Evolutionary conservation across 64 coral and sea anemone genomes (phyloP), one percentile per base, ranked within the genome.

Genomic region (Montipora cactus): DNA sequence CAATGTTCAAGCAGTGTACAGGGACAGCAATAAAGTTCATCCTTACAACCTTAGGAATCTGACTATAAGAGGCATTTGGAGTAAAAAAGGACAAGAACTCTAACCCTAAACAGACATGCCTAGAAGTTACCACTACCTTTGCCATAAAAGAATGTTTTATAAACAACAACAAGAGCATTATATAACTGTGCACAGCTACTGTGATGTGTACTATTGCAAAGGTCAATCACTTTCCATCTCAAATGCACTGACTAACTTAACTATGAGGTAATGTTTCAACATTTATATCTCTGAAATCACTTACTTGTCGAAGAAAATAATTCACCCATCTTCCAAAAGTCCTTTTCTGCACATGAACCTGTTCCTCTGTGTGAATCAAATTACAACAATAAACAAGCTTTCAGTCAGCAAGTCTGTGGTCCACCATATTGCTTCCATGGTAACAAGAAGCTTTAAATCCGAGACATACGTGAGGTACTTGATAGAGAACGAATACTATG

Each of bases 321-420:
- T 98, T 98, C 1, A 98, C 57, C 96, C 96, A 98, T 95, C 93
- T 87, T 84, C 83, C 91, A 91, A 98, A 98, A 13, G 96, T 98
- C 52, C 91, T 91, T 80, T 89, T 98, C 80, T 98, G 96, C 73
- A 90, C 88, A 61, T 89, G 51, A 79, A 85, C 78, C 95, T 98
- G 96, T 81, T 98, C 86, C 87, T 98, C 96, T 98, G 46, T 20
- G 8, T 49, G 7, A 18, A 84, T 47, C 21, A 48, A 78, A 49
- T 70, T 20, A 11, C 49, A 71, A 51, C 11, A 12, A n/a, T 50
- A 51, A 49, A 82, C 23, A 64, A 49, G 5, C 14, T 58, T 14
- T 37, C 55, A 22, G 52, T 10, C n/a, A 58, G 1, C 5, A 14
- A 71, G 44, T 49, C n/a, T 13, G 5, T 7, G 49, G 82, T 15